Evolutionary conservation across 2,797 vertebrate species (phyloP).

Genomic region (Bradypodion ventrale): DNA sequence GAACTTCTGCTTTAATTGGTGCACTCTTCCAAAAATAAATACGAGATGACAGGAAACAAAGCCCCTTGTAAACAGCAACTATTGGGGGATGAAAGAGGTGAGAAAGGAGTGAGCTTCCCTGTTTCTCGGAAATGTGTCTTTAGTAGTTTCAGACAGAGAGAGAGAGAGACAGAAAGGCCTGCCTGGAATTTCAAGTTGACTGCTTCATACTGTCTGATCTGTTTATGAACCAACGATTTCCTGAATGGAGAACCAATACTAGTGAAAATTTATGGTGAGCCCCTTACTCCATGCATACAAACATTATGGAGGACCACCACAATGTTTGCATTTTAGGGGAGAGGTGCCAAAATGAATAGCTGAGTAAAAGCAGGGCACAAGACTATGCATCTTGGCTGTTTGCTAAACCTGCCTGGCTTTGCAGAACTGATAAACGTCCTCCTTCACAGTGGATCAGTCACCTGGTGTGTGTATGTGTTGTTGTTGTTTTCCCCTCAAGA

Average conservation of each 20-base stretch:
- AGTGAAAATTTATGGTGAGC: not conserved
- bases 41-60: not conserved
- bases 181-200: not conserved
- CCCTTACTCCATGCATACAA: not conserved
- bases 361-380: not conserved
- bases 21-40: not conserved
- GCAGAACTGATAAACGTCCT: conserved; percentile 25
- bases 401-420: not conserved
- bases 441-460: conserved; percentile 70
- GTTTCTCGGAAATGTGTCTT: conserved; percentile 15
- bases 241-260: conserved; percentile 25
- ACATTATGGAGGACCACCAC: conserved; percentile 37
- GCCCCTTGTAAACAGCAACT: not conserved
- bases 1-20: too few species aligned
- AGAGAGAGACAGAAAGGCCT: not conserved
- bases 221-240: conserved; percentile 30
- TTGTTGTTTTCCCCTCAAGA: conserved; percentile 55
- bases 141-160: not conserved
- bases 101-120: not conserved
- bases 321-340: not conserved
- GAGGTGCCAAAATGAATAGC: conserved; percentile 31
- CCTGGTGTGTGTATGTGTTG: conserved; percentile 30
- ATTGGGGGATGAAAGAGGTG: too few species aligned
- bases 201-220: not conserved
- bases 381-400: not conserved